These are phyloP conservation scores for Tryphoninae sp. DNA, from an alignment of 2,888 invertebrate genomes.

Conservation along the genomic window DNA sequence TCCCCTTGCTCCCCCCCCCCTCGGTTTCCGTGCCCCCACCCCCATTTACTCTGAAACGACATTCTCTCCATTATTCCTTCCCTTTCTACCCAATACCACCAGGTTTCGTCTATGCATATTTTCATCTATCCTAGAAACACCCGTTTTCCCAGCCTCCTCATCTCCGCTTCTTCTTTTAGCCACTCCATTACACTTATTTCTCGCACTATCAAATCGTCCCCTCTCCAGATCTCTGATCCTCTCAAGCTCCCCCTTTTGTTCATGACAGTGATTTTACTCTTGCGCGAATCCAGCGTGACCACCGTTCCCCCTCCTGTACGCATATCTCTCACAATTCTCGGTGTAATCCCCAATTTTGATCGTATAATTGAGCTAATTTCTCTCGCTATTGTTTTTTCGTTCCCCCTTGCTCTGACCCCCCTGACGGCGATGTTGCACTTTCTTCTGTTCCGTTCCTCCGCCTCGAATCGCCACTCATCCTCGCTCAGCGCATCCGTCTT, in stretches of 20 bases:
- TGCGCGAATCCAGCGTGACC: too few relatives aligned
- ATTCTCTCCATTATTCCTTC: neutral
- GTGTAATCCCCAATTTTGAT: too few relatives aligned
- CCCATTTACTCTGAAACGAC: constrained; percentile 22
- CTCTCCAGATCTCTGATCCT: neutral
- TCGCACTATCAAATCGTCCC: constrained; percentile 37
- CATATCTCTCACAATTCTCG: too few relatives aligned
- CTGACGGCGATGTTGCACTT: too few relatives aligned
- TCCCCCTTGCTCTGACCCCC: too few relatives aligned
- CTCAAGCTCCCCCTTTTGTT: neutral
- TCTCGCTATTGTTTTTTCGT: too few relatives aligned
- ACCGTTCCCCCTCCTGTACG: too few relatives aligned
- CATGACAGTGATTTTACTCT: too few relatives aligned
- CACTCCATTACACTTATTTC: constrained; percentile 22
- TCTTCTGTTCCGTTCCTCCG: too few relatives aligned
- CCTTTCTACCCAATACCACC: constrained; percentile 18
- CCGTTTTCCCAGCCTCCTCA: neutral
- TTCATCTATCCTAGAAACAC: neutral
- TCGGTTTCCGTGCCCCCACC: neutral
- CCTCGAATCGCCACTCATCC: too few relatives aligned
- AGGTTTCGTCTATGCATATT: neutral
- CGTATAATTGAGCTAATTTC: too few relatives aligned
- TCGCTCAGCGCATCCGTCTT: too few relatives aligned
- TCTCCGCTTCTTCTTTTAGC: constrained; percentile 9
- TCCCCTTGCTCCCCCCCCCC: neutral